phyloP scores from a whole-genome alignment of 2,113 vertebrate species.

The Malaclemys terrapin region DNA sequence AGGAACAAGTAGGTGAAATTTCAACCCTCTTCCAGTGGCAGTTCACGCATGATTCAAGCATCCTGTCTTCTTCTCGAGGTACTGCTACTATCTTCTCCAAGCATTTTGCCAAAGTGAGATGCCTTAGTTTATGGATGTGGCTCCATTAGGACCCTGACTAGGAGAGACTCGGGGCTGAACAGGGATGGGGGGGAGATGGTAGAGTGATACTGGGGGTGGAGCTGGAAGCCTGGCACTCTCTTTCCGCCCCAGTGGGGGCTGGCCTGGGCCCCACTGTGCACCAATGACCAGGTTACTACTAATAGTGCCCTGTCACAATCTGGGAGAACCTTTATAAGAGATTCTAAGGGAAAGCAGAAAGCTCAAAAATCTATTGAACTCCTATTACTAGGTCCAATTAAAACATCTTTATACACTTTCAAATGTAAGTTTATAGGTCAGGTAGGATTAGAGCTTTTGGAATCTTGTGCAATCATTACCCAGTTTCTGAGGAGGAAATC shows the following conservation, averaged over 20 bases:
- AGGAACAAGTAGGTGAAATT: not conserved
- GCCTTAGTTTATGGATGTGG: not conserved
- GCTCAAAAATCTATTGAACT: constrained; percentile 39
- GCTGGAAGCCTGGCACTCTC: too few species aligned
- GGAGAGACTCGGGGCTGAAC: not conserved
- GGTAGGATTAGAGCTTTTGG: not conserved
- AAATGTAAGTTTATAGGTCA: not conserved
- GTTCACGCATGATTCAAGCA: not conserved
- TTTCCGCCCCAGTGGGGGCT: too few species aligned
- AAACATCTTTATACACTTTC: constrained; percentile 19
- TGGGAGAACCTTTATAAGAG: constrained; percentile 5
- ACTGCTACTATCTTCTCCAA: rapidly evolving
- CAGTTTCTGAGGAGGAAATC: not conserved
- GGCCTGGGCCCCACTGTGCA: too few species aligned
- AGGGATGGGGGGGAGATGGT: too few species aligned
- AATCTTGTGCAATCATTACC: not conserved
- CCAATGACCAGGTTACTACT: too few species aligned
- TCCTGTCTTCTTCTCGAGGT: not conserved
- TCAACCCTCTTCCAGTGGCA: not conserved
- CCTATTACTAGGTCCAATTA: not conserved
- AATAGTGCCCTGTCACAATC: not conserved
- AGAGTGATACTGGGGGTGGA: too few species aligned
- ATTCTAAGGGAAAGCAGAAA: constrained; percentile 26
- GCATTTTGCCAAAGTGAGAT: not conserved
- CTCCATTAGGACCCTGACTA: not conserved